Conservation (phyloP, 2,888 invertebrate species). For the Drosophila testacea region DNA sequence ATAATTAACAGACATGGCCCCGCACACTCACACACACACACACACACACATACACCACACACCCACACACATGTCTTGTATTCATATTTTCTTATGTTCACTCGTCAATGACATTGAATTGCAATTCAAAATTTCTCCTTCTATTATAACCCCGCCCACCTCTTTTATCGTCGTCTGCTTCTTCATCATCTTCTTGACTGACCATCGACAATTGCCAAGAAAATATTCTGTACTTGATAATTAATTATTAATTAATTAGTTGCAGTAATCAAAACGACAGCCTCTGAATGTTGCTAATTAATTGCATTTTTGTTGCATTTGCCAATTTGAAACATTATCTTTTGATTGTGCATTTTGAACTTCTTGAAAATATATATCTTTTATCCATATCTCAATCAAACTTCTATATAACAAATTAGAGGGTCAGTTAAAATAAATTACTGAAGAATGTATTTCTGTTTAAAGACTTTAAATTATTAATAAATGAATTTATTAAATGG, state of each 20-base stretch:
- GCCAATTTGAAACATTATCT: conserved; percentile 16
- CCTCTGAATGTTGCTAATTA: conserved; percentile 42
- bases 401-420: neutral
- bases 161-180: neutral
- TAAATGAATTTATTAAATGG: no score
- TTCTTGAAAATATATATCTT: no score
- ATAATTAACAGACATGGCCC: conserved; percentile 73
- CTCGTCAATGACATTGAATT: conserved; percentile 82
- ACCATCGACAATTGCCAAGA: conserved; percentile 66
- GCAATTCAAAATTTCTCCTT: conserved; percentile 51
- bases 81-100: conserved; percentile 39
- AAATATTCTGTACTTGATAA: conserved; percentile 53
- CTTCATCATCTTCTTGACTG: conserved; percentile 1
- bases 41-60: conserved; percentile 12
- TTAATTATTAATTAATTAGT: conserved; percentile 71
- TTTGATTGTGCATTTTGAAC: neutral
- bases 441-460: no score
- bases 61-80: conserved; percentile 1
- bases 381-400: neutral
- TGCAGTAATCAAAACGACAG: conserved; percentile 55
- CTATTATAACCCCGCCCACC: neutral
- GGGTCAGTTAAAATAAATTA: no score
- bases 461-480: no score
- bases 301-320: conserved; percentile 35
- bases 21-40: conserved; percentile 24